A percentile compares a stretch with the other conserved stretches of the same genome.
phyloP scores from a whole-genome alignment of 2,797 vertebrate species.

The Rhinella marina region DNA sequence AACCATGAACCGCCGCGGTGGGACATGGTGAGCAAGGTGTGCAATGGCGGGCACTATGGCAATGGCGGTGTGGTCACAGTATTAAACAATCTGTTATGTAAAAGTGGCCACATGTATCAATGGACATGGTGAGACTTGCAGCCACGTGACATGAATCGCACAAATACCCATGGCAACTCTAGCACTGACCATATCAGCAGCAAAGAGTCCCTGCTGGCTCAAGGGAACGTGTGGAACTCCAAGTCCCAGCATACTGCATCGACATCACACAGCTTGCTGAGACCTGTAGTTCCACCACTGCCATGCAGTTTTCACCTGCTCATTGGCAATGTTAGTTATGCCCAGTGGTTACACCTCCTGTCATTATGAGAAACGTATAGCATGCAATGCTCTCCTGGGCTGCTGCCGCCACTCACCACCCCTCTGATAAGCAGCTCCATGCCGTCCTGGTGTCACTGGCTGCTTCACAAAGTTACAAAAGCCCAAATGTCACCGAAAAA shows the following conservation, averaged over 20 bases:
- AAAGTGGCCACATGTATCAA: no score
- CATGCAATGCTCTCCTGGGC: background rate
- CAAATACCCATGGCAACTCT: no score
- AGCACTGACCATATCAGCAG: no score
- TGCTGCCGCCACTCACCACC: slow-evolving; percentile 25
- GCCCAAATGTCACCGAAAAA: slow-evolving; percentile 17
- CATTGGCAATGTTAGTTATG: background rate
- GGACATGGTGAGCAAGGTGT: no score
- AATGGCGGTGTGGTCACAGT: no score
- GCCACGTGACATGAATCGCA: no score
- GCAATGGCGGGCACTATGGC: background rate
- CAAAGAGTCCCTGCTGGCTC: background rate
- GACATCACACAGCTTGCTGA: background rate
- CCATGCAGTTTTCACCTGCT: no score
- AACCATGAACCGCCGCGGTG: no score
- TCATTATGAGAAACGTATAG: background rate
- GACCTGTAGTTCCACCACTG: background rate
- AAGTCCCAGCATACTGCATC: background rate
- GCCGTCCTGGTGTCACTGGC: background rate
- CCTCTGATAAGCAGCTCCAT: slow-evolving; percentile 57
- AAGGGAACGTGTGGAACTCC: background rate
- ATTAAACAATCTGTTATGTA: no score
- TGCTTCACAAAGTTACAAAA: slow-evolving; percentile 2
- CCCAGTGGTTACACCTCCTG: background rate
- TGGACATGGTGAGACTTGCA: no score